Evolutionary conservation across 2,797 vertebrate genomes (phyloP), one percentile per base, ranked within the genome.

Genomic region (Fistularia commersonii): DNA sequence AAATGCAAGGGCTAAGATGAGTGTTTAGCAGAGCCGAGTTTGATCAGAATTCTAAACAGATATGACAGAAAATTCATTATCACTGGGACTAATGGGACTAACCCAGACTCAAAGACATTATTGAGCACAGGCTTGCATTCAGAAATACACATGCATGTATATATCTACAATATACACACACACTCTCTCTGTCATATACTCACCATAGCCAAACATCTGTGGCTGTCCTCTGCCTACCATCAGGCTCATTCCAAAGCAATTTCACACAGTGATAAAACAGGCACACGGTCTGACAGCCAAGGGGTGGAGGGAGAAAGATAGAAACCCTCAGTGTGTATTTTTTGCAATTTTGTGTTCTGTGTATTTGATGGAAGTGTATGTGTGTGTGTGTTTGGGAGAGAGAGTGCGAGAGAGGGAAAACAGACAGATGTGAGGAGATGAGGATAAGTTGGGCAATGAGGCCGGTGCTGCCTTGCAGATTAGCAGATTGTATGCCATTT

Each of bases 191-290:
- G 38, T 11, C 66, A 47, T 57, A 59, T 32, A 57, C 70, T 61
- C 32, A 53, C 66, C 41, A 36, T 35, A 50, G 85, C 79, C 84
- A 88, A 84, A 88, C 85, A 87, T 88, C 87, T 86, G 86, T 80
- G 82, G 77, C 79, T 80, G 74, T 88, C 78, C 82, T 88, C 77
- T 84, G 83, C 83, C 84, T 86, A 78, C 70, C 77, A 84, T 83
- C 80, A 83, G 71, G 68, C 78, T 76, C 81, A 84, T 84, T 88
- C 85, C 80, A 88, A 87, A 87, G 80, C 86, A 88, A 89, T 89
- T 87, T 88, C 81, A 84, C 81, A 84, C 80, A 55, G 77, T 37
- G 72, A 84, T 86, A 85, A 87, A 86, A 79, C 79, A 86, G 79
- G 60, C 74, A 57, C 77, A 74, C 66, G 63, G 68, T 80, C 79